Evolutionary conservation across 2,888 invertebrate species (phyloP).

Genomic region (Masnerella sp.): DNA sequence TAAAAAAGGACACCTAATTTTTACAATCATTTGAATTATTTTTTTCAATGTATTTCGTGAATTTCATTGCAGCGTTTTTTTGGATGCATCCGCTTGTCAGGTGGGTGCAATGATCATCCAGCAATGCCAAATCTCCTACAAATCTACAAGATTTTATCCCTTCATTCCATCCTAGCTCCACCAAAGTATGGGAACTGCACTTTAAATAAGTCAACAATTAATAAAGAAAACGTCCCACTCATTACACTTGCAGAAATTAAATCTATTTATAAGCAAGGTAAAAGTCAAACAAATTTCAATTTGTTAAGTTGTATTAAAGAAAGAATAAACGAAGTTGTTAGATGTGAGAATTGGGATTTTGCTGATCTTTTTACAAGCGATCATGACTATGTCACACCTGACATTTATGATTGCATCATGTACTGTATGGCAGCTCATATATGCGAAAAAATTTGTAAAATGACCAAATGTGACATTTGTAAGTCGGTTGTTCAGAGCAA

Average conservation of each 20-base stretch:
- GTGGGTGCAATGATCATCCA: slow-evolving; percentile 41
- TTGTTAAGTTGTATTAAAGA: slow-evolving; percentile 17
- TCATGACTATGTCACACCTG: slow-evolving; percentile 26
- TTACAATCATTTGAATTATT: too few relatives aligned
- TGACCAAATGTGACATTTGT: slow-evolving; percentile 22
- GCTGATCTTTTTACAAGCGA: slow-evolving; percentile 25
- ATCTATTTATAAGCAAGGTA: slow-evolving; percentile 22
- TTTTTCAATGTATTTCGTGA: too few relatives aligned
- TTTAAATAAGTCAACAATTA: slow-evolving; percentile 11
- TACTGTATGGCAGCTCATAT: slow-evolving; percentile 28
- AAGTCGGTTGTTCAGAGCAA: slow-evolving; percentile 8
- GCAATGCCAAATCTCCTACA: slow-evolving; percentile 22
- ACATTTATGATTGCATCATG: slow-evolving; percentile 20
- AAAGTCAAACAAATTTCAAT: slow-evolving; percentile 14
- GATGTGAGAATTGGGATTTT: slow-evolving; percentile 29
- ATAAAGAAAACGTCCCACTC: slow-evolving; percentile 23
- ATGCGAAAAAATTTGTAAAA: slow-evolving; percentile 18
- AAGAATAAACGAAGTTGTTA: slow-evolving; percentile 10
- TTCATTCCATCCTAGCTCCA: slow-evolving; percentile 24
- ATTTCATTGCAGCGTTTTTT: slow-evolving; percentile 32
- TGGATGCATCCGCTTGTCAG: slow-evolving; percentile 24
- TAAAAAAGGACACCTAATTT: too few relatives aligned
- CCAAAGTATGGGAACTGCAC: slow-evolving; percentile 30
- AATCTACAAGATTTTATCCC: slow-evolving; percentile 27
- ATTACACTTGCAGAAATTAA: slow-evolving; percentile 32